Conservation (phyloP, 2,888 invertebrate genomes). For the Hypena proboscidalis region DNA sequence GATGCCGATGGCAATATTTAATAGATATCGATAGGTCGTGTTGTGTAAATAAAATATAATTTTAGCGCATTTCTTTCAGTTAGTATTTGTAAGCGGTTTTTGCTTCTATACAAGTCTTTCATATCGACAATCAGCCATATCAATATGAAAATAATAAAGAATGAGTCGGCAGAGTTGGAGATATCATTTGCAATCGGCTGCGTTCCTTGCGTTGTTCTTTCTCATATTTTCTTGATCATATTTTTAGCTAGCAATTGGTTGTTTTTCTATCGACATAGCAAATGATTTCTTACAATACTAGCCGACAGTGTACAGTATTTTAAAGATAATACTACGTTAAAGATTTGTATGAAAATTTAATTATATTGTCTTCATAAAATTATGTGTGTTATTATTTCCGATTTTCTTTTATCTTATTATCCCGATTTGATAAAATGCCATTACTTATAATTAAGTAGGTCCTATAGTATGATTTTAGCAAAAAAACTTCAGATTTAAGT, state of each 20-base stretch:
- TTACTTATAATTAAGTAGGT: too few relatives aligned
- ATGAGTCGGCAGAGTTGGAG: slow-evolving; percentile 69
- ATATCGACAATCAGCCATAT: slow-evolving; percentile 90
- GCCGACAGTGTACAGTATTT: slow-evolving; percentile 90
- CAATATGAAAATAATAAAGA: slow-evolving; percentile 83
- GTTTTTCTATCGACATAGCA: slow-evolving; percentile 46
- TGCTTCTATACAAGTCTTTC: slow-evolving; percentile 79
- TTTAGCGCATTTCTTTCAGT: slow-evolving; percentile 77
- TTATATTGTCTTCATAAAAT: slow-evolving; percentile 86
- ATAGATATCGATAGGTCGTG: slow-evolving; percentile 54
- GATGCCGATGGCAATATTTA: slow-evolving; percentile 59
- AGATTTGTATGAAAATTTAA: slow-evolving; percentile 92
- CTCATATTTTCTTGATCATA: slow-evolving; percentile 28
- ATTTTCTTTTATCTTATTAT: slow-evolving; percentile 16
- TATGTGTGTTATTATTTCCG: slow-evolving; percentile 61
- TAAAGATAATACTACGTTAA: slow-evolving; percentile 91
- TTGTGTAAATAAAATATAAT: slow-evolving; percentile 71
- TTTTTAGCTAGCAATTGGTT: slow-evolving; percentile 41
- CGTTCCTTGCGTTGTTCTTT: slow-evolving; percentile 53
- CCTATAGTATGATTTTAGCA: too few relatives aligned
- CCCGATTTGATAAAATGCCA: not conserved
- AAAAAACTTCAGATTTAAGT: too few relatives aligned
- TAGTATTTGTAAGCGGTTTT: slow-evolving; percentile 65
- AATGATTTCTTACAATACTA: slow-evolving; percentile 72
- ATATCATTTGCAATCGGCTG: slow-evolving; percentile 62